Evolutionary conservation across 2,888 invertebrate genomes (phyloP).

Genomic region (Drosophila bunnanda): DNA sequence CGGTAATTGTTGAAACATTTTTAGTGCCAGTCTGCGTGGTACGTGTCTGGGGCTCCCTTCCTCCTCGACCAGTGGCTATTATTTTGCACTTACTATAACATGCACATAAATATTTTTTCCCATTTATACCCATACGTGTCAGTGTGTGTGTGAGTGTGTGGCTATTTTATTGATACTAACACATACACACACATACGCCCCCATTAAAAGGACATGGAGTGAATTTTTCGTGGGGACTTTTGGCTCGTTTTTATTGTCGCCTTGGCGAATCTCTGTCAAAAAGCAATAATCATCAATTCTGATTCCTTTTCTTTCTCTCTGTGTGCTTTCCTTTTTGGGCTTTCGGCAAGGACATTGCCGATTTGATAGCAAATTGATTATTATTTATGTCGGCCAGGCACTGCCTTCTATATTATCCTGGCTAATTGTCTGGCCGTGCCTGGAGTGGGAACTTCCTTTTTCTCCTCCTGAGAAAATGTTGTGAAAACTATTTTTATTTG

Average conservation of each 20-base stretch:
- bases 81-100: constrained; percentile 81
- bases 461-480: background rate
- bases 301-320: constrained; percentile 70
- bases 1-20: constrained; percentile 74
- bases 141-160: constrained; percentile 47
- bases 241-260: constrained; percentile 71
- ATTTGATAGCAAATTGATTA: constrained; percentile 82
- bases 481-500: background rate
- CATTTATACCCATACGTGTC: constrained; percentile 7
- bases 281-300: constrained; percentile 85
- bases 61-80: constrained; percentile 61
- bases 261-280: constrained; percentile 81
- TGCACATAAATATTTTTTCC: constrained; percentile 74
- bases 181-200: constrained; percentile 43
- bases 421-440: constrained; percentile 50
- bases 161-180: constrained; percentile 79
- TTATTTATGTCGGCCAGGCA: constrained; percentile 70
- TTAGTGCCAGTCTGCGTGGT: constrained; percentile 51
- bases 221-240: constrained; percentile 21
- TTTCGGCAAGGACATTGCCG: constrained; percentile 44
- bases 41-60: constrained; percentile 49
- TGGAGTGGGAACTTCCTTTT: background rate
- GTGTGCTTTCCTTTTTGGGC: constrained; percentile 8
- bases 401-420: constrained; percentile 1
- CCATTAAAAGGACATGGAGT: constrained; percentile 56